Conservation (phyloP, 2,888 invertebrate genomes). For the Sinhomidia bicolor region DNA sequence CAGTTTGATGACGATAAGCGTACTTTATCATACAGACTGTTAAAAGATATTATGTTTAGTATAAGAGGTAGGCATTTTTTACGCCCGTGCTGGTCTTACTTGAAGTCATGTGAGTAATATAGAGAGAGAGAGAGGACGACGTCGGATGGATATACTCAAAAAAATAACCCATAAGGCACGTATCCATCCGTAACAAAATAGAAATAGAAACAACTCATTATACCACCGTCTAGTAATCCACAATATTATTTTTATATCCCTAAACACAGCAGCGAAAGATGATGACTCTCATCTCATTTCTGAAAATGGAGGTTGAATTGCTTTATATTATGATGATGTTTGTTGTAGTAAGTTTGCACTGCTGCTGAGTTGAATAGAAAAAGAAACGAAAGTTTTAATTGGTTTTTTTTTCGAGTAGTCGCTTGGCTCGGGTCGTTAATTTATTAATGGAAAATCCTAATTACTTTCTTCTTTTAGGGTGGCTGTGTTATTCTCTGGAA, state of each 20-base stretch:
- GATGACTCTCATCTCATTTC: slow-evolving; percentile 65
- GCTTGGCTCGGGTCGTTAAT: slow-evolving; percentile 73
- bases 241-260: slow-evolving; percentile 55
- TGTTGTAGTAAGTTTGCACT: slow-evolving; percentile 38
- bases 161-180: slow-evolving; percentile 64
- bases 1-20: background rate
- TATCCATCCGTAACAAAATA: slow-evolving; percentile 67
- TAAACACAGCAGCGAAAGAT: slow-evolving; percentile 58
- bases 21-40: background rate
- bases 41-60: background rate
- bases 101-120: slow-evolving; percentile 30
- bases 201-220: slow-evolving; percentile 65
- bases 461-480: slow-evolving; percentile 69
- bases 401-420: slow-evolving; percentile 71
- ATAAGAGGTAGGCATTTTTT: background rate
- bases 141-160: slow-evolving; percentile 35
- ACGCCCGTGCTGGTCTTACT: background rate
- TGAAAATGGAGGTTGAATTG: slow-evolving; percentile 56
- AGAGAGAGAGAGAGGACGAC: background rate
- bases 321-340: slow-evolving; percentile 51
- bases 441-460: slow-evolving; percentile 74
- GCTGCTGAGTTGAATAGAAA: slow-evolving; percentile 59
- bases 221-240: slow-evolving; percentile 52
- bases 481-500: slow-evolving; percentile 62
- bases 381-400: slow-evolving; percentile 70